Evolutionary conservation across 2,113 vertebrate genomes (phyloP), one percentile per base, ranked within the genome.

Genomic region (Siphamia tubifer): DNA sequence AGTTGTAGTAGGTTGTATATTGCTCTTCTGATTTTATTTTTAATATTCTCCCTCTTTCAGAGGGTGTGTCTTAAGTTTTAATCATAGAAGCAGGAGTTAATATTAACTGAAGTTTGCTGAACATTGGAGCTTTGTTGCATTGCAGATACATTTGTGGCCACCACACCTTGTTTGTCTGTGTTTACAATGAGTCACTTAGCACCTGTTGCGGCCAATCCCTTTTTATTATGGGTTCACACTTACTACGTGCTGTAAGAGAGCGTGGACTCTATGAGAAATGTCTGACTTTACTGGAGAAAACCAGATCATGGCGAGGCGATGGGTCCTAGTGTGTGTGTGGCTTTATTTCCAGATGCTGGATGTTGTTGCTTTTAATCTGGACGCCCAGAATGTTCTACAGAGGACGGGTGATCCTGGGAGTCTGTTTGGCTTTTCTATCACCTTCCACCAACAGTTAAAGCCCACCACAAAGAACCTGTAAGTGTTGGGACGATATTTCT

Each of bases 371-470:
- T 95, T 96, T 76, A 96, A 97, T 87, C 89, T 96, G 84, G 93
- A 95, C 66, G 88, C 91, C 0, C 57, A 87, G 25, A 89, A 89
- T 62, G 91, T 93, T 62, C 88, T 95, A 70, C 79, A 77, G 86
- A 94, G 87, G 86, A 78, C 52, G 0, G 95, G 96, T 62, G 92
- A 94, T 2, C 73, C 83, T 1, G 91, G 84, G 27, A 94, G 92
- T 73, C 85, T 95, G 75, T 97, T 97, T 91, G 96, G 96, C 51
- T 97, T 95, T 85, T 95, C 96, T 17, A 77, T 97, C 58, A 92
- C 94, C 54, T 93, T 97, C 91, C 96, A 97, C 75, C 74, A 93
- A 85, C 95, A 97, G 89, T 87, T 94, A 68, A 54, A 88, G 11
- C 95, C 94, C 0, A 30, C 81, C 68, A 92, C 91, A 53, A 91